These are phyloP conservation scores for Drosophila tanythrix DNA, from an alignment of 2,888 invertebrate species.

Conservation along the genomic window DNA sequence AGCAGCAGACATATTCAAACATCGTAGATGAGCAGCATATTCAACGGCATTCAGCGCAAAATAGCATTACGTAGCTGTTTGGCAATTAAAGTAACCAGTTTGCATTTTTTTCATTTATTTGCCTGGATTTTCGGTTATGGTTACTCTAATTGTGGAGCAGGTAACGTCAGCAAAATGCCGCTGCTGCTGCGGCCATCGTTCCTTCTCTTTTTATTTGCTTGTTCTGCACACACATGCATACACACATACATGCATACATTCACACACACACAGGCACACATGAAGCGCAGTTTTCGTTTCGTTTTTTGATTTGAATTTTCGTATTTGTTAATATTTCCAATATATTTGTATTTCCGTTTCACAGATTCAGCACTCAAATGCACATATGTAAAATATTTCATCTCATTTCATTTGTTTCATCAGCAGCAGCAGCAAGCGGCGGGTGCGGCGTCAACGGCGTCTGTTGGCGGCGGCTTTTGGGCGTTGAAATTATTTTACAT, in stretches of 20 bases:
- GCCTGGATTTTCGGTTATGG: constrained; percentile 66
- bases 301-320: constrained; percentile 45
- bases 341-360: constrained; percentile 62
- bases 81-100: constrained; percentile 74
- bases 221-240: constrained; percentile 50
- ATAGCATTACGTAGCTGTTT: constrained; percentile 74
- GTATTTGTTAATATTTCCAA: constrained; percentile 43
- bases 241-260: constrained; percentile 24
- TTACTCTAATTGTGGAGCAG: constrained; percentile 70
- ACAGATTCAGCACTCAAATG: constrained; percentile 50
- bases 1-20: constrained; percentile 59
- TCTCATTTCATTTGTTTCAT: constrained; percentile 62
- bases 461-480: constrained; percentile 75
- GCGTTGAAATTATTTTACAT: constrained; percentile 65
- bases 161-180: constrained; percentile 69
- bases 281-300: constrained; percentile 61
- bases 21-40: constrained; percentile 54
- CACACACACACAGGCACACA: constrained; percentile 30
- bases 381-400: constrained; percentile 30
- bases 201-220: constrained; percentile 58
- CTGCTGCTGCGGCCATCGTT: constrained; percentile 59
- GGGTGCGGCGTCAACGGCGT: constrained; percentile 37
- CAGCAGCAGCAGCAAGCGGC: constrained; percentile 36
- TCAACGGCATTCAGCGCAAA: constrained; percentile 57
- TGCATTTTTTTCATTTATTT: constrained; percentile 65